Base-by-base conservation (phyloP, 2,888 invertebrate genomes). In the Mylabris sibirica region DNA sequence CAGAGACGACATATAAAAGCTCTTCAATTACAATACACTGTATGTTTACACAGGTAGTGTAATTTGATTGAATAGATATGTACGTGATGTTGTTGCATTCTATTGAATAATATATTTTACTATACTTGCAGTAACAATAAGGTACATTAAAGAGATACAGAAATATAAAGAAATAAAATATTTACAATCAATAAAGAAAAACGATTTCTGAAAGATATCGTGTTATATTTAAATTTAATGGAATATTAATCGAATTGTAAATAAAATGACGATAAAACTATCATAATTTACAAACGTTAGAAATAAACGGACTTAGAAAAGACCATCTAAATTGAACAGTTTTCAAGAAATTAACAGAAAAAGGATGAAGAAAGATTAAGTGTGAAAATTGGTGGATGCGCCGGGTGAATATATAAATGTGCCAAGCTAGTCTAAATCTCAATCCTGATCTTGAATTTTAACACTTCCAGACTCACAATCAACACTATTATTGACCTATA, bases 21-120 rank as follows among this genome's bases (percentile, higher is more conserved):
- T 57, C 24, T 57, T 57, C 57, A 24, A 57, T 24, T 57, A 57
- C 57, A 57, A 57, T 57, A 57, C 57, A 57, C 24, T 24, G 24
- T 24, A 57, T 24, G 24, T 57, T 53, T 24, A 57, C 57, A 57
- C 24, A 24, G 24, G 57, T 57, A 24, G 22, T 24, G 14, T 57
- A 57, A 57, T 57, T 57, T 57, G 57, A 57, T 57, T 20, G 53
- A 53, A 9, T 53, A 11, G 53, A n/a, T n/a, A n/a, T n/a, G 14
- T 24, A 24, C 57, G 57, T 57, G 57, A 12, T 24, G 57, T 57
- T 57, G 53, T 53, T 53, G 22, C 22, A 22, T 53, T 22, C 22
- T 22, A 53, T 53, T 12, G 22, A 53, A 53, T 17, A 22, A 53
- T 22, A 2, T 53, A 53, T 53, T 53, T 22, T 22, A 53, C 53